phyloP scores from a whole-genome alignment of 2,888 invertebrate genomes.

The Ormyrus labotus region DNA sequence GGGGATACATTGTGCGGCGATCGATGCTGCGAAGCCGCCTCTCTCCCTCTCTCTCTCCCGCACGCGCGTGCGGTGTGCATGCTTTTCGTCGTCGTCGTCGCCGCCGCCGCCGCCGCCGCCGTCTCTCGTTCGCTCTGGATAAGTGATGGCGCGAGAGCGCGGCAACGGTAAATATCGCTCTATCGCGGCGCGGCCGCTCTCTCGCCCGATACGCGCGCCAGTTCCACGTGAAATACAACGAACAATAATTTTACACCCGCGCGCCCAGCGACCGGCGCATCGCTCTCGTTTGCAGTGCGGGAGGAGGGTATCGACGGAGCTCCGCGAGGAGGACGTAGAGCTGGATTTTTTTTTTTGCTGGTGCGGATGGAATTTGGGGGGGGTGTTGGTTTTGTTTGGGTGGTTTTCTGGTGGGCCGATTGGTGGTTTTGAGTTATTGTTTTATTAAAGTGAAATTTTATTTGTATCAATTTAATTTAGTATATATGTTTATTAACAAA shows the following conservation, averaged over 20 bases:
- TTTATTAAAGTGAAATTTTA: too few species aligned
- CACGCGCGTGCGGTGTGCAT: too few species aligned
- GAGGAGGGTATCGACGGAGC: not conserved
- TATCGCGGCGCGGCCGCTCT: constrained; percentile 49
- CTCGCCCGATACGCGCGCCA: constrained; percentile 53
- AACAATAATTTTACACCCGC: constrained; percentile 64
- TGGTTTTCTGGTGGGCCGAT: too few species aligned
- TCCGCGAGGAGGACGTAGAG: too few species aligned
- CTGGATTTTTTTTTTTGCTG: too few species aligned
- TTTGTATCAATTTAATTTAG: too few species aligned
- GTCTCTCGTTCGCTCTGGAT: not conserved
- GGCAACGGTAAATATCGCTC: constrained; percentile 56
- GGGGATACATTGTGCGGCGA: constrained; percentile 51
- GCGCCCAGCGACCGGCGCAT: constrained; percentile 33
- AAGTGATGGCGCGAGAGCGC: constrained; percentile 48
- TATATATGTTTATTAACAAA: too few species aligned
- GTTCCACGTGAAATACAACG: constrained; percentile 63
- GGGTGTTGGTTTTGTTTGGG: too few species aligned
- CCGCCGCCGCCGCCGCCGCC: constrained; percentile 26
- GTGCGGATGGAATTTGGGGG: too few species aligned
- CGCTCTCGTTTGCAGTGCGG: constrained; percentile 43
- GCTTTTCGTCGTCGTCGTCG: constrained; percentile 49
- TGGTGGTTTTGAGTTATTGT: too few species aligned
- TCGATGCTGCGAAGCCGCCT: constrained; percentile 43
- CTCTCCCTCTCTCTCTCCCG: too few species aligned